These are phyloP conservation scores for Cottus gobio DNA, from an alignment of 2,113 vertebrate genomes.

Conservation along the genomic window DNA sequence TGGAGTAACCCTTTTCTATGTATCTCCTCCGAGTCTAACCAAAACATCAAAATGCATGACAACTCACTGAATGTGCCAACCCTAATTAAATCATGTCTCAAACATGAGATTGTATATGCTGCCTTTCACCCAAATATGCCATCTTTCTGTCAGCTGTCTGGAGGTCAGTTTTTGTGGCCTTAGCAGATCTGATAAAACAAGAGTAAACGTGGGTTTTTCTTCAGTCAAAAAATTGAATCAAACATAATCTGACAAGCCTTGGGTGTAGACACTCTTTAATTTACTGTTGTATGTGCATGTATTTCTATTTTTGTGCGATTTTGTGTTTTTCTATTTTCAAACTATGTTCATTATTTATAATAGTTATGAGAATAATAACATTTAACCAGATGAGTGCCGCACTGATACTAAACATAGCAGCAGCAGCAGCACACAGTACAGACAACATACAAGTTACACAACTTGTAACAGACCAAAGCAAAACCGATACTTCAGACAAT, in stretches of 20 bases:
- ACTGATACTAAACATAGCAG: not conserved
- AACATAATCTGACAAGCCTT: not conserved
- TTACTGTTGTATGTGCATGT: not conserved
- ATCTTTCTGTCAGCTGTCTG: constrained; percentile 23
- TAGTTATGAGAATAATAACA: not conserved
- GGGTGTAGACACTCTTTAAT: not conserved
- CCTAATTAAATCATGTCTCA: constrained; percentile 38
- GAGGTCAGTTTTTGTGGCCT: constrained; percentile 23
- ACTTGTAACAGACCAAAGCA: not conserved
- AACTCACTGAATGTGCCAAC: constrained; percentile 37
- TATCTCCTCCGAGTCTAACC: constrained; percentile 14
- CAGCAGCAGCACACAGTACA: not conserved
- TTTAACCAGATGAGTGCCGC: not conserved
- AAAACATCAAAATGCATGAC: constrained; percentile 37
- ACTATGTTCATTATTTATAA: not conserved
- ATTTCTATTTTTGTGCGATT: not conserved
- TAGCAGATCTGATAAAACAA: constrained; percentile 9
- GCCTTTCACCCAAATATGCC: constrained; percentile 22
- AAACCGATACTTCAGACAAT: not conserved
- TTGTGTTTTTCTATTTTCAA: not conserved
- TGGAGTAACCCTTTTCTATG: constrained; percentile 35
- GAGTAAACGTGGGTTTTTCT: not conserved
- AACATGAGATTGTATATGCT: constrained; percentile 1
- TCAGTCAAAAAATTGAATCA: constrained; percentile 1
- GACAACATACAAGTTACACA: not conserved